These are phyloP conservation scores for Ramphastos sulfuratus DNA, from an alignment of 2,113 vertebrate genomes.

Conservation along the genomic window DNA sequence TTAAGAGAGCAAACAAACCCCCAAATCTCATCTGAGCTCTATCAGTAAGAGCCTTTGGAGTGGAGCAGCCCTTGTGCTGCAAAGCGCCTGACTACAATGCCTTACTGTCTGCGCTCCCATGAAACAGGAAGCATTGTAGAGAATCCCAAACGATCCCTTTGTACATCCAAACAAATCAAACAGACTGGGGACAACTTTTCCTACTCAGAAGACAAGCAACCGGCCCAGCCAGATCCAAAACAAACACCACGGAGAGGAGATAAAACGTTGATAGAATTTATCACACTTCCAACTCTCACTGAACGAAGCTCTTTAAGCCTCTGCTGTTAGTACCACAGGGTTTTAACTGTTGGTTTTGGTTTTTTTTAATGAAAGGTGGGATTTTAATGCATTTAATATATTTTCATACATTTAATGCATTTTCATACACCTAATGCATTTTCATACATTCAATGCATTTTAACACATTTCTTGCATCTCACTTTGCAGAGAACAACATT, in stretches of 20 bases:
- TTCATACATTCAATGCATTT: too few relatives aligned
- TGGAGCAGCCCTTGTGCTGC: constrained; percentile 41
- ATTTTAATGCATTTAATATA: not conserved
- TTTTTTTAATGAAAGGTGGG: not conserved
- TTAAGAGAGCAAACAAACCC: constrained; percentile 21
- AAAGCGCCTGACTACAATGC: constrained; percentile 56
- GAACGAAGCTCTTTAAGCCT: not conserved
- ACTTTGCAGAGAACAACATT: not conserved
- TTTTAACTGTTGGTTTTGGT: too few relatives aligned
- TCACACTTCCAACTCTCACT: not conserved
- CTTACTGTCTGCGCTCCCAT: constrained; percentile 12
- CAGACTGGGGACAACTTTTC: constrained; percentile 11
- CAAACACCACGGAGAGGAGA: not conserved
- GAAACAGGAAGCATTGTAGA: constrained; percentile 29
- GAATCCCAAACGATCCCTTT: constrained; percentile 9
- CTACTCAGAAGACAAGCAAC: not conserved
- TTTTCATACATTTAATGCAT: not conserved
- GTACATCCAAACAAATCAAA: constrained; percentile 23
- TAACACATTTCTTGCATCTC: not conserved
- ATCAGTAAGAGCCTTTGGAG: constrained; percentile 9
- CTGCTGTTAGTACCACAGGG: not conserved
- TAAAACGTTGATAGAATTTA: not conserved
- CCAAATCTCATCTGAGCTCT: not conserved
- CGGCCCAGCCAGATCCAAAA: not conserved
- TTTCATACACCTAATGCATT: too few relatives aligned